Evolutionary conservation across 92 coral and sea anemone species (phyloP).

Genomic region (Blastomussa wellsi): DNA sequence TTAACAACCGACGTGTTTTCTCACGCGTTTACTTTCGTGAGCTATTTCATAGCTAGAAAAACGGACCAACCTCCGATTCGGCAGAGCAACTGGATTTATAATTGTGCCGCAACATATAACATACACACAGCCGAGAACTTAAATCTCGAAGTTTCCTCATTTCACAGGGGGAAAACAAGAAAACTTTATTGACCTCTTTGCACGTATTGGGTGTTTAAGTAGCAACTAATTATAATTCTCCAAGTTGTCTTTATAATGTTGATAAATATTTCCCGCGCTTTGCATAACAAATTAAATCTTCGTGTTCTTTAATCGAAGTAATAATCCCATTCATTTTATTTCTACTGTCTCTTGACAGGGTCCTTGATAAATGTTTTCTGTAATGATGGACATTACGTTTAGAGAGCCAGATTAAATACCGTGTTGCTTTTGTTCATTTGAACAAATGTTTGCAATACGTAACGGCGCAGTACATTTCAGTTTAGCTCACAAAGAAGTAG

Average conservation of each 20-base stretch:
- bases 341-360: background rate
- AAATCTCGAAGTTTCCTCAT: background rate
- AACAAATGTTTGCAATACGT: conserved; percentile 10
- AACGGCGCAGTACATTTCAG: conserved; percentile 4
- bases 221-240: no score
- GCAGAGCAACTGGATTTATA: no score
- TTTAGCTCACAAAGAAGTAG: background rate
- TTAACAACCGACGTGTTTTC: background rate
- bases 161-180: background rate
- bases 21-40: background rate
- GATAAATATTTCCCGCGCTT: background rate
- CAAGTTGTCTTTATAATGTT: background rate
- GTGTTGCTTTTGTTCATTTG: conserved; percentile 10
- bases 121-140: no score
- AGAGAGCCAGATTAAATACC: conserved; percentile 14
- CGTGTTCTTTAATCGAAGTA: background rate
- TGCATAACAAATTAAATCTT: background rate
- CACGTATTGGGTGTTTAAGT: no score
- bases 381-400: conserved; percentile 19
- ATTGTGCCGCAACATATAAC: no score
- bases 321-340: background rate
- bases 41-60: background rate
- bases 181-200: background rate
- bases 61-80: no score
- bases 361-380: background rate